These are phyloP conservation scores for Leucoraja erinaceus DNA, from an alignment of 2,113 vertebrate genomes.

Conservation along the genomic window DNA sequence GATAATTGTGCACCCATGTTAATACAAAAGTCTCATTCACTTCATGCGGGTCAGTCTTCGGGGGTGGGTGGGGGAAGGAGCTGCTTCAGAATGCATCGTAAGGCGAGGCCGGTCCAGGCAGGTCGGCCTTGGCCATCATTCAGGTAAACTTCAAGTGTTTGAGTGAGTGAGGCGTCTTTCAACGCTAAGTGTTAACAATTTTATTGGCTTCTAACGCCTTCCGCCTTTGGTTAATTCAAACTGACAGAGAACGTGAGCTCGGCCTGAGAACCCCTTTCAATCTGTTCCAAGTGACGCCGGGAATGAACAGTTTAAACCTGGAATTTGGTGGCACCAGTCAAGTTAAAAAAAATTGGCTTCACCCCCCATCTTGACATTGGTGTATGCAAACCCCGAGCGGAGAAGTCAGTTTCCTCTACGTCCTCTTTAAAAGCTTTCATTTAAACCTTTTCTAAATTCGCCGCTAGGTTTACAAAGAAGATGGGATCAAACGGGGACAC, in stretches of 20 bases:
- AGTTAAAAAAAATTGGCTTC: too few species aligned
- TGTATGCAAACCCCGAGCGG: too few species aligned
- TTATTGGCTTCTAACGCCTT: background rate
- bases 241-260: background rate
- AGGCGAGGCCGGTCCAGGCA: background rate
- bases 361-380: background rate
- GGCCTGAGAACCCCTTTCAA: background rate
- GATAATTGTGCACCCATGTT: background rate
- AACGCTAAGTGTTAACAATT: background rate
- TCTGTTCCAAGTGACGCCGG: background rate
- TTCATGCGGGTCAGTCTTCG: background rate
- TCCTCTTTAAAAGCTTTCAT: background rate
- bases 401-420: background rate
- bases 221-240: background rate
- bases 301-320: background rate
- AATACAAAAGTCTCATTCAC: background rate
- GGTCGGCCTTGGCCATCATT: background rate
- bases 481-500: background rate
- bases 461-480: background rate
- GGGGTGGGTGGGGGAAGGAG: too few species aligned
- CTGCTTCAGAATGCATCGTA: too few species aligned
- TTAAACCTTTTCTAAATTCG: background rate
- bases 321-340: background rate
- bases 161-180: background rate
- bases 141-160: background rate